phyloP scores from a whole-genome alignment of 2,888 invertebrate species.

The Rhorus exstirpatorius region DNA sequence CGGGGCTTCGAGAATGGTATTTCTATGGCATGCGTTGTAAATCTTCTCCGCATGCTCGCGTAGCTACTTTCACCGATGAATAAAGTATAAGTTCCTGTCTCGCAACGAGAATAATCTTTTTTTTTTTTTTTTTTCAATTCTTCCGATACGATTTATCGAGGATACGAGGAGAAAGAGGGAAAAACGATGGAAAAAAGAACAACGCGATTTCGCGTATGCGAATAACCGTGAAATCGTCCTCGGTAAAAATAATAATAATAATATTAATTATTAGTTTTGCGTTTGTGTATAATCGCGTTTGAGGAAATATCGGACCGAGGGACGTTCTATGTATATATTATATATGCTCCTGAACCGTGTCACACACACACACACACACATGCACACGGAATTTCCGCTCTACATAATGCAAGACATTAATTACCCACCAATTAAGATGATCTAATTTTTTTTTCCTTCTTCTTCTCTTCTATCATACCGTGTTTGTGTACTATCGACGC shows the following conservation, averaged over 20 bases:
- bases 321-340: constrained; percentile 8
- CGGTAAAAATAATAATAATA: not conserved
- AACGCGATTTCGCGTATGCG: constrained; percentile 23
- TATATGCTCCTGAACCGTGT: constrained; percentile 61
- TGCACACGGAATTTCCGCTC: constrained; percentile 82
- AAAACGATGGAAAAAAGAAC: constrained; percentile 12
- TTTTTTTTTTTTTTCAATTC: too few species aligned
- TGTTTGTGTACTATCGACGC: not conserved
- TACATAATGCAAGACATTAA: constrained; percentile 79
- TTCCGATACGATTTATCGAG: constrained; percentile 30
- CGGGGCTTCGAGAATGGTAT: constrained; percentile 43
- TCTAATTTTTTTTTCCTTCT: constrained; percentile 71
- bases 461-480: constrained; percentile 23
- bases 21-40: constrained; percentile 58
- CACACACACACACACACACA: constrained; percentile 74
- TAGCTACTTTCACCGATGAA: constrained; percentile 76
- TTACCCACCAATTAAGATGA: constrained; percentile 77
- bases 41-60: constrained; percentile 64
- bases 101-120: constrained; percentile 37
- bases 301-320: constrained; percentile 55
- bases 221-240: constrained; percentile 16
- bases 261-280: not conserved
- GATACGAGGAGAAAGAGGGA: constrained; percentile 9
- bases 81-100: constrained; percentile 49
- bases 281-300: constrained; percentile 31